These are phyloP conservation scores for Syndactyla subalaris DNA, from an alignment of 2,797 vertebrate species.

Conservation along the genomic window DNA sequence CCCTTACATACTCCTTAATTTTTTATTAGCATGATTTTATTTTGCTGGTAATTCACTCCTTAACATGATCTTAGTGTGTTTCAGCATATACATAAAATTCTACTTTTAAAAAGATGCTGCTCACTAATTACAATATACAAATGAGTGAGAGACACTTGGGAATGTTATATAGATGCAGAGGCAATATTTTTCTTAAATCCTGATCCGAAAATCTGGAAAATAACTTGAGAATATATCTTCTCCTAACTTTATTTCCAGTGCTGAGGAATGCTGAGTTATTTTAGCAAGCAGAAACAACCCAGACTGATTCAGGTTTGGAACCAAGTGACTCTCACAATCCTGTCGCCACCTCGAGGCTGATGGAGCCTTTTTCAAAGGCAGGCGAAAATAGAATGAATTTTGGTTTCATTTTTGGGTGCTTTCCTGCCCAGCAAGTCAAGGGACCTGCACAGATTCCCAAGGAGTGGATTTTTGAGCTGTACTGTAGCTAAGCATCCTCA, in stretches of 20 bases:
- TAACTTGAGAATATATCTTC: too few relatives aligned
- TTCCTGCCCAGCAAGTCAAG: not conserved
- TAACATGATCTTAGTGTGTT: not conserved
- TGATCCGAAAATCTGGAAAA: not conserved
- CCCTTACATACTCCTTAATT: not conserved
- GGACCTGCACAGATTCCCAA: not conserved
- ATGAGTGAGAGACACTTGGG: not conserved
- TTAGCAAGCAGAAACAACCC: not conserved
- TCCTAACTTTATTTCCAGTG: not conserved
- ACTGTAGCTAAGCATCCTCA: not conserved
- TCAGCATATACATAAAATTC: not conserved
- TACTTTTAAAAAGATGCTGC: not conserved
- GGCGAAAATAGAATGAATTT: not conserved
- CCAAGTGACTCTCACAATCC: not conserved
- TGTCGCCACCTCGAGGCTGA: conserved; percentile 53
- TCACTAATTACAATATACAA: not conserved
- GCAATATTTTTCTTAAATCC: not conserved
- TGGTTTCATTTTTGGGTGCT: not conserved
- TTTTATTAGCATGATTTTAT: not conserved
- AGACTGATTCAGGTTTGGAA: not conserved
- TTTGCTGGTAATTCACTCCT: not conserved
- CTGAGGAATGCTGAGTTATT: not conserved
- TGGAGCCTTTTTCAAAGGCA: not conserved
- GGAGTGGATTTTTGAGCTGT: not conserved
- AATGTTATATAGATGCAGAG: not conserved